Base-by-base conservation (phyloP, 2,113 vertebrate species). In the Talpa occidentalis region DNA sequence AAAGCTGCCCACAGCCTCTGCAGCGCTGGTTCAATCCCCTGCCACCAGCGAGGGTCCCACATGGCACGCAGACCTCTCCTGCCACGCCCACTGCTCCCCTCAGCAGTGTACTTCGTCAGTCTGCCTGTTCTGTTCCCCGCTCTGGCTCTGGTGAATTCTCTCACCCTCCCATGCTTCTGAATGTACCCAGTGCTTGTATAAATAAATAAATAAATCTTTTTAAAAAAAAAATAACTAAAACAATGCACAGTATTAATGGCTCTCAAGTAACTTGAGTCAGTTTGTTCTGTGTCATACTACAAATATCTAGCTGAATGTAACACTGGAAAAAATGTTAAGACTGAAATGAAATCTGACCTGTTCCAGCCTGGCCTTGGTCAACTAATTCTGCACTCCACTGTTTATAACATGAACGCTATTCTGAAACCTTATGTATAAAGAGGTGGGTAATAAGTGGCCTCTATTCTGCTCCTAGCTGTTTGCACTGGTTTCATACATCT, bases 371-470 rank as follows among this genome's bases (percentile, higher is more conserved):
- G 70, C 88, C 94, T 95, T 96, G 95, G 90, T 96, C 96, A 95
- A 64, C 78, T 96, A 86, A 95, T 97, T 94, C 95, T 80, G 54
- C 54, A 56, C 54, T 62, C 73, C 59, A 91, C 95, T 96, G 93
- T 94, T 95, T 78, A 72, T 93, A 94, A 95, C 95, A 84, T 96
- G 67, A 78, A 37, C 59, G 24, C 93, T 88, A 52, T 80, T 90
- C 87, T 95, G 95, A 59, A 78, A 95, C 94, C 96, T 95, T 94
- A 69, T 94, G 94, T 97, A 96, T 97, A 98, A 98, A 97, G 96
- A 97, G 89, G 79, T 86, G 70, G 84, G 47, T 95, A 95, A 97
- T 97, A 92, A 97, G 97, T 96, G 93, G 89, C 40, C 94, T 94
- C 96, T 96, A 80, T 95, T 96, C 92, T 95, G 94, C 89, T 96